phyloP scores from a whole-genome alignment of 2,888 invertebrate species.

The Hemaris fuciformis region DNA sequence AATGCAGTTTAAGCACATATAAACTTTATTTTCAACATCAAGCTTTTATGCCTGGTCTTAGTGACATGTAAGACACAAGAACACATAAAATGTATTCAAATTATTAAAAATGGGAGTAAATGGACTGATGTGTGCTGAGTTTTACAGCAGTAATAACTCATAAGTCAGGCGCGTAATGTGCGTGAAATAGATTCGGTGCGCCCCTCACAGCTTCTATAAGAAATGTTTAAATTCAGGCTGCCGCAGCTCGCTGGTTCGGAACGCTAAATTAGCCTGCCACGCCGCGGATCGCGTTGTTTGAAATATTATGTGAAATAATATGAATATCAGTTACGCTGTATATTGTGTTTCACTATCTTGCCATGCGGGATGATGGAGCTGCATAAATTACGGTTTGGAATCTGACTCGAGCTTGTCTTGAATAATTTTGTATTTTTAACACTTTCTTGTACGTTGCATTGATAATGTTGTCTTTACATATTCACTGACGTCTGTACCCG shows the following conservation, averaged over 20 bases:
- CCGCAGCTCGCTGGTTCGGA: slow-evolving; percentile 52
- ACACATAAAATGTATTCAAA: slow-evolving; percentile 13
- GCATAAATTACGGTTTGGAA: neutral
- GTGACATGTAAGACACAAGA: neutral
- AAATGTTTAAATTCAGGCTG: slow-evolving; percentile 60
- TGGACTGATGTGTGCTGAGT: slow-evolving; percentile 69
- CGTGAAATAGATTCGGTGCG: slow-evolving; percentile 72
- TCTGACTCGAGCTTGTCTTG: neutral
- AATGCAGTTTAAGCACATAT: too few species aligned
- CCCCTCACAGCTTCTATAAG: slow-evolving; percentile 59
- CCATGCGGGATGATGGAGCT: neutral
- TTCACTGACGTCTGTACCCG: too few species aligned
- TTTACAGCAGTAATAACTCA: slow-evolving; percentile 74
- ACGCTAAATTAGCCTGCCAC: slow-evolving; percentile 65
- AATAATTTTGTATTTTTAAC: too few species aligned
- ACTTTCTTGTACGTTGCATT: too few species aligned
- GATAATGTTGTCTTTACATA: too few species aligned
- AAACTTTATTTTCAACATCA: too few species aligned
- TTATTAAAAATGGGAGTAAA: slow-evolving; percentile 57
- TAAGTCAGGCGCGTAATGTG: slow-evolving; percentile 69
- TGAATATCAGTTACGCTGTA: slow-evolving; percentile 36
- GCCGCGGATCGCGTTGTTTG: slow-evolving; percentile 54
- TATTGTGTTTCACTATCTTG: slow-evolving; percentile 5
- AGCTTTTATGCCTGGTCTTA: too few species aligned
- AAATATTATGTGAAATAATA: slow-evolving; percentile 59